Evolutionary conservation across 2,888 invertebrate genomes (phyloP).

Genomic region (Xanthia icteritia): DNA sequence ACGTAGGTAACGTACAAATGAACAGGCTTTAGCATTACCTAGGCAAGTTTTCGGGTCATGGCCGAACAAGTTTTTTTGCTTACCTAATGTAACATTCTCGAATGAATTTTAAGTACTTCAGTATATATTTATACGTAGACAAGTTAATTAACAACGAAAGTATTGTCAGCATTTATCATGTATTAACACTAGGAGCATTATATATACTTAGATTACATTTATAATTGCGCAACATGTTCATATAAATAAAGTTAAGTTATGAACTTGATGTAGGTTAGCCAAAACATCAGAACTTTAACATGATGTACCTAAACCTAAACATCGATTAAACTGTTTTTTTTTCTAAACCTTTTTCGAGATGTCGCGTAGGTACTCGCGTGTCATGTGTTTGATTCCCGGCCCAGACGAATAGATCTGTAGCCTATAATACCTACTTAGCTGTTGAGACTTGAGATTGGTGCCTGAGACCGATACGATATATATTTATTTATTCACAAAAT

Average conservation of each 20-base stretch:
- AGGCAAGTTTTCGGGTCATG: slow-evolving; percentile 35
- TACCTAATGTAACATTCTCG: slow-evolving; percentile 24
- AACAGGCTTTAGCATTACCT: slow-evolving; percentile 12
- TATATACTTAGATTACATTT: not conserved
- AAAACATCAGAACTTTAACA: too few relatives aligned
- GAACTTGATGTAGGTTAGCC: not conserved
- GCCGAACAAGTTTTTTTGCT: slow-evolving; percentile 45
- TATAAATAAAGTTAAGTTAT: not conserved
- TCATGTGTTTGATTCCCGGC: slow-evolving; percentile 8
- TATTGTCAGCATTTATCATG: not conserved
- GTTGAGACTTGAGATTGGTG: not conserved
- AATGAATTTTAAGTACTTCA: slow-evolving; percentile 13
- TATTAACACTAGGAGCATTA: not conserved
- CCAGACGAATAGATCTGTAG: not conserved
- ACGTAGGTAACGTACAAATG: not conserved
- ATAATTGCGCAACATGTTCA: not conserved
- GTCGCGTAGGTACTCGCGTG: not conserved
- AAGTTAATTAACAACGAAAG: not conserved
- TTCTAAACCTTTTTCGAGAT: not conserved
- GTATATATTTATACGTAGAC: slow-evolving; percentile 1
- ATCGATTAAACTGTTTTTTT: not conserved
- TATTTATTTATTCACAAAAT: too few relatives aligned
- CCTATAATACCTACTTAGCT: not conserved
- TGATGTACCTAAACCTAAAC: not conserved
- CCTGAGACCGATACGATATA: not conserved